Conservation (phyloP, 2,888 invertebrate genomes). For the Gibbula magus region DNA sequence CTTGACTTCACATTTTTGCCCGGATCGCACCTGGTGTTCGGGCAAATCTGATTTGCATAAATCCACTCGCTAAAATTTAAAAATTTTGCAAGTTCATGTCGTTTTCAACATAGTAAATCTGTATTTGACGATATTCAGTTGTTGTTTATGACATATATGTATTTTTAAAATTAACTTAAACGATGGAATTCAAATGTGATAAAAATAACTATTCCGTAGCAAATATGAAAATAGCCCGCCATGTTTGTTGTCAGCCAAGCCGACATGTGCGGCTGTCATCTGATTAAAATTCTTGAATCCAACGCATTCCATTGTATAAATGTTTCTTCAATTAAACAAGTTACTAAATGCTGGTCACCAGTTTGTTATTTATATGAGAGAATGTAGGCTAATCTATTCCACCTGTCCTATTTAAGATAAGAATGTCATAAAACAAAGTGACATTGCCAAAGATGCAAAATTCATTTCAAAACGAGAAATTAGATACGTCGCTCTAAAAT, state of each 20-base stretch:
- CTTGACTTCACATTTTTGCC: neutral
- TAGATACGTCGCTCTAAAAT: no score
- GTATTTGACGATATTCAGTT: no score
- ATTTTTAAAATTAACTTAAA: neutral
- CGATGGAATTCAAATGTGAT: neutral
- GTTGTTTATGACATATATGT: neutral
- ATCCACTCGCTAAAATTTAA: neutral
- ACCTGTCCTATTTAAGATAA: no score
- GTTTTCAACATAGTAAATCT: neutral
- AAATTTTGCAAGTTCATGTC: neutral
- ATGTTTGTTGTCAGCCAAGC: neutral
- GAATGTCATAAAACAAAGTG: no score
- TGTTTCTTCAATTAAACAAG: no score
- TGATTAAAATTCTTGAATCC: no score
- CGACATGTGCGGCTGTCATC: neutral
- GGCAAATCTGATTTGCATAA: conserved; percentile 13
- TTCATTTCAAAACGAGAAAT: no score
- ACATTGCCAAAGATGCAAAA: no score
- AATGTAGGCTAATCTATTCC: no score
- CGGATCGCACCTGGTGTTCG: conserved; percentile 11
- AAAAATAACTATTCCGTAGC: neutral
- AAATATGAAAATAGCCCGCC: conserved; percentile 10
- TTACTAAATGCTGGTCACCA: no score
- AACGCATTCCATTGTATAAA: no score
- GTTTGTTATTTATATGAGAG: no score